These are phyloP conservation scores for Panzeria rudis DNA, from an alignment of 2,888 invertebrate species.

Conservation along the genomic window DNA sequence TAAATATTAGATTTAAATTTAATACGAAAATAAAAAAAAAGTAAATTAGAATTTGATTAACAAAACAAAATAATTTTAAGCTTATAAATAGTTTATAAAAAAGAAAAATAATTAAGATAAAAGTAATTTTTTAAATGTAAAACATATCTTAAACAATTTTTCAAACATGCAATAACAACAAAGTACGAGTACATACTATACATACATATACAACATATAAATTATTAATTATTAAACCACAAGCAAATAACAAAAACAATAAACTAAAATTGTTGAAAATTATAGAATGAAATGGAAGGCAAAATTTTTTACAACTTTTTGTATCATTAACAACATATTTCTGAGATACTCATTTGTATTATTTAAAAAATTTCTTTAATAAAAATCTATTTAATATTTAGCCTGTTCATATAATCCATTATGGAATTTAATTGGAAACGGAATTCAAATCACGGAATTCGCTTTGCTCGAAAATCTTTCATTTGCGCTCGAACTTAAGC, in stretches of 20 bases:
- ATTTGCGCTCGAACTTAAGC: too few species aligned
- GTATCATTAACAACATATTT: too few species aligned
- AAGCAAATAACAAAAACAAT: conserved; percentile 41
- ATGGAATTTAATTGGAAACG: too few species aligned
- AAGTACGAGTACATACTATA: not conserved
- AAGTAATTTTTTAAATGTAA: conserved; percentile 62
- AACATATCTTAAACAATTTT: conserved; percentile 64
- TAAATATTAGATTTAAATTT: conserved; percentile 35
- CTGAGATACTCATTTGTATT: too few species aligned
- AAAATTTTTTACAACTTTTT: not conserved
- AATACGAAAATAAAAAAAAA: not conserved
- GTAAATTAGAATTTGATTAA: conserved; percentile 16
- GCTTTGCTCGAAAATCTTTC: too few species aligned
- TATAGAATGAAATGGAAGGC: not conserved
- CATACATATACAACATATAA: not conserved
- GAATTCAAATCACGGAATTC: too few species aligned
- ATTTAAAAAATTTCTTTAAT: too few species aligned
- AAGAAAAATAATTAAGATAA: not conserved
- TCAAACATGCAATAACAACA: conserved; percentile 52
- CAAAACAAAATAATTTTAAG: conserved; percentile 54
- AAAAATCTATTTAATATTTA: too few species aligned
- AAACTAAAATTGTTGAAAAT: conserved; percentile 19
- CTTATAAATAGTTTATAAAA: conserved; percentile 57
- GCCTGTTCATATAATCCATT: too few species aligned
- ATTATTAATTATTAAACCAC: conserved; percentile 10